Conservation (phyloP, 92 coral and sea anemone species). For the Heliopora coerulea region DNA sequence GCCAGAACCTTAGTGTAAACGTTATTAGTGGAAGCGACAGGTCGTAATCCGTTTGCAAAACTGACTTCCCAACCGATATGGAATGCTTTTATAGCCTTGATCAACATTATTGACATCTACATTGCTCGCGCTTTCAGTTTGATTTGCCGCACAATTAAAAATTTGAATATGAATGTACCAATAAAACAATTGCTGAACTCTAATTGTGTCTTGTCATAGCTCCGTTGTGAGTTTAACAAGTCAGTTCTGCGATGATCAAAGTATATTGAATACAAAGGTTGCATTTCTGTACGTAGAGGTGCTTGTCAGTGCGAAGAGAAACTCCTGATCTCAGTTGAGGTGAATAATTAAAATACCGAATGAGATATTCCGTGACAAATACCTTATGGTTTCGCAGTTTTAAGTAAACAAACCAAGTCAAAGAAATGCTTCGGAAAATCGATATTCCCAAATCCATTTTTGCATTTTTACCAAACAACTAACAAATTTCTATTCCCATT, state of each 20-base stretch:
- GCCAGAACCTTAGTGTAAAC: background rate
- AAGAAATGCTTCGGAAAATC: constrained; percentile 12
- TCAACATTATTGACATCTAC: constrained; percentile 22
- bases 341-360: constrained; percentile 31
- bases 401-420: constrained; percentile 31
- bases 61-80: constrained; percentile 19
- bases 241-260: background rate
- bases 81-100: constrained; percentile 32
- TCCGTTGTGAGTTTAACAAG: background rate
- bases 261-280: background rate
- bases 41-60: constrained; percentile 28
- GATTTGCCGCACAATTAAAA: constrained; percentile 61
- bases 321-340: background rate
- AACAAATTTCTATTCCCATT: background rate
- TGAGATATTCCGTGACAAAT: constrained; percentile 34
- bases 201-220: constrained; percentile 15
- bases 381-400: constrained; percentile 8
- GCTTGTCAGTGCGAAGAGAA: background rate
- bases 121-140: background rate
- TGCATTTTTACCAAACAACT: background rate
- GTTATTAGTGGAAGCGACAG: constrained; percentile 25
- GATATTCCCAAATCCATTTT: background rate
- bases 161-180: constrained; percentile 98
- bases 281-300: background rate
- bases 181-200: constrained; percentile 88